Evolutionary conservation across 2,888 invertebrate genomes (phyloP), one percentile per base, ranked within the genome.

Genomic region (Cheilosia soror): DNA sequence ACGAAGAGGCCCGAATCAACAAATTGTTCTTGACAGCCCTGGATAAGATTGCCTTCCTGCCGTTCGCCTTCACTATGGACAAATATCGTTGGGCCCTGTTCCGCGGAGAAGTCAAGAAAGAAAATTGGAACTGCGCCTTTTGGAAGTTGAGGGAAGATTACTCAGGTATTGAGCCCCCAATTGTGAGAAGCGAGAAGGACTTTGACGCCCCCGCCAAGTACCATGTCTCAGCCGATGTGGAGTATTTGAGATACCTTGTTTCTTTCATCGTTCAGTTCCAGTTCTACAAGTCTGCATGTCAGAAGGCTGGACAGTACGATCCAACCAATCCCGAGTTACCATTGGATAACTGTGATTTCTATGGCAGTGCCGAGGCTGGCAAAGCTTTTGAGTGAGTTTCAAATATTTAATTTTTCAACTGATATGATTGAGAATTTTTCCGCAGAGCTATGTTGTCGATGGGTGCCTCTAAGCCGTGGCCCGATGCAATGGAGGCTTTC

Each of bases 341-440:
- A 20, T 93, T 98, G 33, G 96, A 97, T 73, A 94, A 96, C 89
- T 98, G 98, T 90, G 97, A 98, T 89, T 96, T 98, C 89, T 97
- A 97, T 91, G 94, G 95, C 88, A 97, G 95, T 88, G 93, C 94
- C 13, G 94, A 94, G 65, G 98, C 97, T 76, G 98, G 98, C 66
- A 95, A 95, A 88, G 93, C 94, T 27, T 91, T 96, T 60, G 93
- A 94, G 95, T 95, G 89, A 92, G 93, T 88, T 68, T 29, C 7
- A 11, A 3, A 7, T 4, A 13, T 9, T 11, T 58, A 27, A 0
- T 13, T 27, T 37, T 4, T 53, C 6, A 13, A 66, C 27, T 44
- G 25, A 6, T 0, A 27, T 58, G 4, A 31, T 53, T 6, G 20
- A 1, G 7, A 0, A 2, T 60, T 4, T 51, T 58, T 25, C 1